These are phyloP conservation scores for Nemotelus pantherinus DNA, from an alignment of 2,888 invertebrate species.

Conservation along the genomic window DNA sequence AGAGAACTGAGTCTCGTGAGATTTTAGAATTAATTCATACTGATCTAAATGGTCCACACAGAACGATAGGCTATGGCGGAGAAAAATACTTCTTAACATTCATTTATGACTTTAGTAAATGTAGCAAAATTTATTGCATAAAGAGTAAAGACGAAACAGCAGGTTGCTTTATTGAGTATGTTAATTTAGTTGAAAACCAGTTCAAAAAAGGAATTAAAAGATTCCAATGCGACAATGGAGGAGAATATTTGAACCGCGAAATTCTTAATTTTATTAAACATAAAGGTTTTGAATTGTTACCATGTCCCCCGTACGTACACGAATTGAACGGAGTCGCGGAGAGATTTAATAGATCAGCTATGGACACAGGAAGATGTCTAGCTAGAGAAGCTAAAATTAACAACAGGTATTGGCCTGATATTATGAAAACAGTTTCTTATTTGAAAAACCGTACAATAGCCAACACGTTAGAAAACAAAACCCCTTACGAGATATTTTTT, in stretches of 20 bases:
- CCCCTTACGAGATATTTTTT: constrained; percentile 38
- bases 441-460: constrained; percentile 46
- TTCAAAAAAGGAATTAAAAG: constrained; percentile 48
- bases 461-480: constrained; percentile 44
- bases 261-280: constrained; percentile 50
- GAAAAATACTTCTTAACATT: constrained; percentile 53
- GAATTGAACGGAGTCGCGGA: constrained; percentile 53
- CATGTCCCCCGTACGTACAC: constrained; percentile 53
- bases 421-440: constrained; percentile 43
- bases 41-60: constrained; percentile 32
- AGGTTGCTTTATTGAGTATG: constrained; percentile 51
- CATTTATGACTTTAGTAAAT: constrained; percentile 52
- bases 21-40: too few relatives aligned
- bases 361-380: constrained; percentile 52
- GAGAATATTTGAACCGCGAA: constrained; percentile 46
- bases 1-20: too few relatives aligned
- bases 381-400: constrained; percentile 51
- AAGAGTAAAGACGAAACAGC: constrained; percentile 49
- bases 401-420: constrained; percentile 46
- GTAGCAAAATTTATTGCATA: constrained; percentile 49
- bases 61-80: constrained; percentile 42
- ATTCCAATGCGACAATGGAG: constrained; percentile 52
- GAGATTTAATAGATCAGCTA: constrained; percentile 52
- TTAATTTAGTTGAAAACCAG: constrained; percentile 51
- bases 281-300: constrained; percentile 51